These are phyloP conservation scores for Myiothlypis chrysogaster DNA, from an alignment of 2,797 vertebrate genomes.

Conservation along the genomic window DNA sequence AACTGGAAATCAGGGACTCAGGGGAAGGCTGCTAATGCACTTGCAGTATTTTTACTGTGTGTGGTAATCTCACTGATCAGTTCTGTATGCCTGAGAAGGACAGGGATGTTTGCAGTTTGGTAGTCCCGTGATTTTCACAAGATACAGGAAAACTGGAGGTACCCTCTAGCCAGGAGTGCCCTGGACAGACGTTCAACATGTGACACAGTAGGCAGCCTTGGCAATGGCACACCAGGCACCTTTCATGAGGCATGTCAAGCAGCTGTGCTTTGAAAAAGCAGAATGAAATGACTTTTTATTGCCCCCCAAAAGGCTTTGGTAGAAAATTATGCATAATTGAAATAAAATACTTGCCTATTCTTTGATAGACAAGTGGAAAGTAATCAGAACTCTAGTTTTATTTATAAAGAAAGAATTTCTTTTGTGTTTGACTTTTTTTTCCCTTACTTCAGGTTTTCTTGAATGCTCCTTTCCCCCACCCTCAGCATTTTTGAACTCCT, in stretches of 20 bases:
- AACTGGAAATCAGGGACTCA: background rate
- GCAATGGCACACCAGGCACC: background rate
- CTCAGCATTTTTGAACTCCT: background rate
- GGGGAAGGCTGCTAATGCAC: background rate
- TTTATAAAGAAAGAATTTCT: background rate
- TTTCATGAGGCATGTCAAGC: background rate
- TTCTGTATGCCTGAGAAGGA: background rate
- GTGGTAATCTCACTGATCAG: background rate
- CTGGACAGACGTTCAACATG: rapidly evolving
- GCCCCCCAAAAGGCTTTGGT: background rate
- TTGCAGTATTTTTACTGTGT: background rate
- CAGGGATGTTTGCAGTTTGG: background rate
- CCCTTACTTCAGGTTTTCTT: background rate
- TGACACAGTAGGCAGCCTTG: too few relatives aligned
- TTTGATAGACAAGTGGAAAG: background rate
- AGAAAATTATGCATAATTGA: background rate
- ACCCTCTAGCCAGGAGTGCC: background rate
- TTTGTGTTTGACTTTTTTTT: background rate
- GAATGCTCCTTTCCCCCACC: background rate
- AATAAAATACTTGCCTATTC: background rate
- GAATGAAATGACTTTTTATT: background rate
- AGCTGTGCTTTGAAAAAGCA: background rate
- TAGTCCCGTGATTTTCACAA: background rate
- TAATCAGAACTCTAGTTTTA: background rate
- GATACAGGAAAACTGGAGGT: background rate